These are phyloP conservation scores for Lutjanus argentimaculatus DNA, from an alignment of 2,797 vertebrate species.

Conservation along the genomic window DNA sequence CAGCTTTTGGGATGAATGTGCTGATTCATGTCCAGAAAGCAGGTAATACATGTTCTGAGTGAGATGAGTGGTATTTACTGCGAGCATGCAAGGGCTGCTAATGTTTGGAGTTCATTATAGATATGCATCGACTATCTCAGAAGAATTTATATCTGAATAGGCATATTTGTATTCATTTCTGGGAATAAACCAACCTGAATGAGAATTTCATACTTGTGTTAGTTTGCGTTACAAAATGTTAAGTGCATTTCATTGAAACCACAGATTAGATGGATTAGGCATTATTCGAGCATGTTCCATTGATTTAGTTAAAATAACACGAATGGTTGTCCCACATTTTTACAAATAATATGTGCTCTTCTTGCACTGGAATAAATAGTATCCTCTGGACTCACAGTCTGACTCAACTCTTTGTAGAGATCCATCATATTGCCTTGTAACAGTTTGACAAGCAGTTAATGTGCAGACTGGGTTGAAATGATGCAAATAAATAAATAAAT, in stretches of 20 bases:
- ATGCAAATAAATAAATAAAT: constrained; percentile 10
- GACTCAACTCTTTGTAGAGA: constrained; percentile 46
- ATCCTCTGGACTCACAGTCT: constrained; percentile 54
- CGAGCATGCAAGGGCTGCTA: constrained; percentile 70
- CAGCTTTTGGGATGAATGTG: constrained; percentile 80
- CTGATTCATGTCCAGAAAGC: constrained; percentile 75
- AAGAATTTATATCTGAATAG: constrained; percentile 52
- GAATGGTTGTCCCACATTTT: constrained; percentile 36
- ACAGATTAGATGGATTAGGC: constrained; percentile 55
- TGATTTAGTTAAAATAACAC: constrained; percentile 51
- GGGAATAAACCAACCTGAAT: constrained; percentile 58
- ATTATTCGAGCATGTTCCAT: constrained; percentile 41
- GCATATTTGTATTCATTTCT: constrained; percentile 59
- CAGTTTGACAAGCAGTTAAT: constrained; percentile 69
- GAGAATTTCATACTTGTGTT: constrained; percentile 48
- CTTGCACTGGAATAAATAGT: constrained; percentile 46
- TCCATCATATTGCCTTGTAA: constrained; percentile 71
- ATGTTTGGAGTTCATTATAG: constrained; percentile 59
- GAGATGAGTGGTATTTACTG: constrained; percentile 65
- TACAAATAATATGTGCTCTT: constrained; percentile 40
- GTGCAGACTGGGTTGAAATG: constrained; percentile 49
- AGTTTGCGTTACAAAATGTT: constrained; percentile 50
- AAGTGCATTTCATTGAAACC: constrained; percentile 58
- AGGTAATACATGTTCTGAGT: constrained; percentile 66
- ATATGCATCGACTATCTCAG: constrained; percentile 51